Evolutionary conservation across 2,888 invertebrate genomes (phyloP).

Genomic region (Nebria brevicollis): DNA sequence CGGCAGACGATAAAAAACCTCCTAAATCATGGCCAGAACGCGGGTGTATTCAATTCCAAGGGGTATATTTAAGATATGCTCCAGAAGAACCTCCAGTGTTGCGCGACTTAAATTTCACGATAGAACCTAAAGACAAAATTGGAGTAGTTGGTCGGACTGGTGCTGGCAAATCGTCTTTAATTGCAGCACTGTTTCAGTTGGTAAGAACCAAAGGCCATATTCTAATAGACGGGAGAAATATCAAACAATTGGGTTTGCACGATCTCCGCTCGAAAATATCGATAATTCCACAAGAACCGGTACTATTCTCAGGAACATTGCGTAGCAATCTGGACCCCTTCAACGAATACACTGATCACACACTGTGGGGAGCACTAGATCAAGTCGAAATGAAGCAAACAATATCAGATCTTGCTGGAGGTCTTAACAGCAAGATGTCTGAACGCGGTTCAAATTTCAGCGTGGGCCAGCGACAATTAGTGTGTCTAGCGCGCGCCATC

Average conservation of each 20-base stretch:
- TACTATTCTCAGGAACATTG: conserved; percentile 86
- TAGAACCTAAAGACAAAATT: conserved; percentile 76
- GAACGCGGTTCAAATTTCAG: conserved; percentile 71
- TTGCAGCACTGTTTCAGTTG: conserved; percentile 83
- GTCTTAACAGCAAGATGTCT: conserved; percentile 75
- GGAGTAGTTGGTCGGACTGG: conserved; percentile 86
- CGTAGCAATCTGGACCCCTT: conserved; percentile 92
- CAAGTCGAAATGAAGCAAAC: conserved; percentile 82
- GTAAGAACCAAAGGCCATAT: conserved; percentile 81
- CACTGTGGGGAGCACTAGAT: conserved; percentile 86
- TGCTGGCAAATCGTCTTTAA: conserved; percentile 82
- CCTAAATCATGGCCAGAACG: conserved; percentile 76
- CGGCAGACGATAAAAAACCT: conserved; percentile 70
- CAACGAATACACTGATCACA: conserved; percentile 78
- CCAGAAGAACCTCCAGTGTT: conserved; percentile 77
- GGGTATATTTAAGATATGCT: conserved; percentile 76
- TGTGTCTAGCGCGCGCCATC: conserved; percentile 76
- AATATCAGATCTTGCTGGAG: conserved; percentile 71
- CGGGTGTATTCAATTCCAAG: conserved; percentile 74
- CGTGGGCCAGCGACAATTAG: conserved; percentile 71
- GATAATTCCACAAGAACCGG: conserved; percentile 88
- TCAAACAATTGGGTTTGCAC: conserved; percentile 74
- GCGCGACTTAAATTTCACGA: conserved; percentile 73
- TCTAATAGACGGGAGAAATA: conserved; percentile 81
- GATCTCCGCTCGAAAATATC: conserved; percentile 80